Evolutionary conservation across 2,797 vertebrate genomes (phyloP).

Genomic region (Labeo calbasu): DNA sequence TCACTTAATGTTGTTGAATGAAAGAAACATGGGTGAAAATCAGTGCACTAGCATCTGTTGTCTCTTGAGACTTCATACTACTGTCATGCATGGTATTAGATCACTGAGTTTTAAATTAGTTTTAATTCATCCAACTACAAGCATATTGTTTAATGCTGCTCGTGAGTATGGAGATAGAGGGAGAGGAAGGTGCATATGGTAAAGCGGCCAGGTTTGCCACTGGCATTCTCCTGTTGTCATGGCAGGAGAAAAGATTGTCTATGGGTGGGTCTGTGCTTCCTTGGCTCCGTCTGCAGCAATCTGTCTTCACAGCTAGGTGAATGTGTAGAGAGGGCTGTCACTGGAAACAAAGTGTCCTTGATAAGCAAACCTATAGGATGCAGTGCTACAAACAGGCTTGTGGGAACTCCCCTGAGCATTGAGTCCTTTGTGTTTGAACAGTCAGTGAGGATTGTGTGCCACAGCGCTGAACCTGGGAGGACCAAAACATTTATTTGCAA

Average conservation of each 20-base stretch:
- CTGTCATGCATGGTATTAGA: not conserved
- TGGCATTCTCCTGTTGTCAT: slow-evolving; percentile 58
- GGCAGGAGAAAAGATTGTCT: slow-evolving; percentile 42
- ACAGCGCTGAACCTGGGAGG: slow-evolving; percentile 10
- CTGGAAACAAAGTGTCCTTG: slow-evolving; percentile 60
- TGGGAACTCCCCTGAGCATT: slow-evolving; percentile 49
- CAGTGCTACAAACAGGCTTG: slow-evolving; percentile 35
- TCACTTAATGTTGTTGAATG: not conserved
- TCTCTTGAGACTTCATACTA: not conserved
- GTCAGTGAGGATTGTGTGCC: slow-evolving; percentile 27
- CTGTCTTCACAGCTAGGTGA: slow-evolving; percentile 56
- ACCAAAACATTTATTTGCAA: slow-evolving; percentile 3
- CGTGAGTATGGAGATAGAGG: slow-evolving; percentile 1
- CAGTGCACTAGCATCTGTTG: not conserved
- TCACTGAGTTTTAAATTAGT: not conserved
- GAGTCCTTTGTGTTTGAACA: slow-evolving; percentile 48
- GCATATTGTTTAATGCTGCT: not conserved
- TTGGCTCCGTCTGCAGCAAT: slow-evolving; percentile 57
- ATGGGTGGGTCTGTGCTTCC: slow-evolving; percentile 58
- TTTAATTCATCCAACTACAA: not conserved
- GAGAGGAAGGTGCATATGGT: slow-evolving; percentile 7
- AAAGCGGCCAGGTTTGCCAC: slow-evolving; percentile 56
- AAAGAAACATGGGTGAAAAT: slow-evolving; percentile 10
- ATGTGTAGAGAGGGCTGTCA: slow-evolving; percentile 56
- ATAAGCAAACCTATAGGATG: slow-evolving; percentile 56